These are phyloP conservation scores for Coendou prehensilis DNA, from an alignment of 2,797 vertebrate species.

Conservation along the genomic window DNA sequence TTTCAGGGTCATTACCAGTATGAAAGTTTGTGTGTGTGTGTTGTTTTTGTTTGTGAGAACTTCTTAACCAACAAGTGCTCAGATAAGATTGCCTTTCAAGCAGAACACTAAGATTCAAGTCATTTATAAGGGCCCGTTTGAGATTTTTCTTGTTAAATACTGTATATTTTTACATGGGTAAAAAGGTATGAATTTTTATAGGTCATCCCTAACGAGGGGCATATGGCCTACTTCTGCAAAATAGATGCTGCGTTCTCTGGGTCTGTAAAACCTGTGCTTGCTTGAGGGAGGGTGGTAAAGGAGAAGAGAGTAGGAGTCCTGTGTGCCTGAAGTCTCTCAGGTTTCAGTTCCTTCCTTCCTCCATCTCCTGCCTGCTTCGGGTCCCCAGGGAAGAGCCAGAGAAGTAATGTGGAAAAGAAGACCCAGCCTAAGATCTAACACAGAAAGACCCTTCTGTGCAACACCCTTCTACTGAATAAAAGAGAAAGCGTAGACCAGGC, in stretches of 20 bases:
- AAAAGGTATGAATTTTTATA: background rate
- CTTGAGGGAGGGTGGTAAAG: background rate
- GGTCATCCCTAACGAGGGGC: background rate
- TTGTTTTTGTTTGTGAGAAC: background rate
- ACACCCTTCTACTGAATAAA: background rate
- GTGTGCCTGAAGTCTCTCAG: constrained; percentile 2
- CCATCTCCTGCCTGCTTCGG: background rate
- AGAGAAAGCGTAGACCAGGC: background rate
- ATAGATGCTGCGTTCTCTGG: constrained; percentile 6
- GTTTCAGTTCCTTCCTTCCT: constrained; percentile 74
- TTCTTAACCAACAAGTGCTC: constrained; percentile 6
- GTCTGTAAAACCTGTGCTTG: background rate
- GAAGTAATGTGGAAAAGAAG: constrained; percentile 16
- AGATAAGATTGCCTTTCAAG: background rate
- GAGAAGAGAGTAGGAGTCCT: background rate
- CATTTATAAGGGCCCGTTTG: constrained; percentile 12
- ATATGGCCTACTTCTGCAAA: constrained; percentile 54
- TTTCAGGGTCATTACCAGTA: background rate
- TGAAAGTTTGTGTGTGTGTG: background rate
- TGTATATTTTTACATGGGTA: constrained; percentile 9
- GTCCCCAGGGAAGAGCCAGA: constrained; percentile 50
- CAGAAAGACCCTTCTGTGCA: background rate
- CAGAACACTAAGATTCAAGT: constrained; percentile 19
- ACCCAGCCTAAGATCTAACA: background rate
- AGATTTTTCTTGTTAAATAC: background rate